Conservation (phyloP, 2,888 invertebrate species). For the Vannuccia rotundouncinata region DNA sequence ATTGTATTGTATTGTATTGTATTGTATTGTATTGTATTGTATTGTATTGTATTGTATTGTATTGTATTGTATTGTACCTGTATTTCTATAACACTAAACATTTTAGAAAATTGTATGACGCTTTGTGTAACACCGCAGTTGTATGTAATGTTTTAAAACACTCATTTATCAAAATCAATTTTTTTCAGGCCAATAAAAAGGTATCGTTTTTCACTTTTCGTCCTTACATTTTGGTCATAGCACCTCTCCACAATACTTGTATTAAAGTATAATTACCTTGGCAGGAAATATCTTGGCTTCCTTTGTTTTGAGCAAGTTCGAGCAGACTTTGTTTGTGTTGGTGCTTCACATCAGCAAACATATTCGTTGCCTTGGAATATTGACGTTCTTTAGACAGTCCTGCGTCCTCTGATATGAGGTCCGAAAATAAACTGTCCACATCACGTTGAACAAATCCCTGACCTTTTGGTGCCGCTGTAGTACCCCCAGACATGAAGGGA, state of each 20-base stretch:
- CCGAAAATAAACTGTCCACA: background rate
- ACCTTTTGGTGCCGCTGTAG: background rate
- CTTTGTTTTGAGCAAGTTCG: background rate
- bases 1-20: too few species aligned
- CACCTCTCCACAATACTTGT: background rate
- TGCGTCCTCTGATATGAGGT: background rate
- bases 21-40: too few species aligned
- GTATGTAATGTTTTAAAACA: too few species aligned
- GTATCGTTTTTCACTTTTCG: too few species aligned
- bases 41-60: too few species aligned
- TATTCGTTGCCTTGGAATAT: background rate
- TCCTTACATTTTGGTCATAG: too few species aligned
- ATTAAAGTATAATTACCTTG: background rate
- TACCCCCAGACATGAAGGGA: background rate
- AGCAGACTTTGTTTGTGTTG: background rate
- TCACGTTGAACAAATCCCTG: background rate
- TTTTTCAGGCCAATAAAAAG: too few species aligned
- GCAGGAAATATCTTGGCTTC: background rate
- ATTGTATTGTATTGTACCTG: too few species aligned
- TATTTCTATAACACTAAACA: too few species aligned
- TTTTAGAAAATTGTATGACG: too few species aligned
- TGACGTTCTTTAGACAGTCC: background rate
- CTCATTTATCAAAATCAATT: too few species aligned
- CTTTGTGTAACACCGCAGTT: too few species aligned
- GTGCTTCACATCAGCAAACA: background rate